Evolutionary conservation across 2,797 vertebrate species (phyloP), one percentile per base, ranked within the genome.

Genomic region (Sardinella longiceps): DNA sequence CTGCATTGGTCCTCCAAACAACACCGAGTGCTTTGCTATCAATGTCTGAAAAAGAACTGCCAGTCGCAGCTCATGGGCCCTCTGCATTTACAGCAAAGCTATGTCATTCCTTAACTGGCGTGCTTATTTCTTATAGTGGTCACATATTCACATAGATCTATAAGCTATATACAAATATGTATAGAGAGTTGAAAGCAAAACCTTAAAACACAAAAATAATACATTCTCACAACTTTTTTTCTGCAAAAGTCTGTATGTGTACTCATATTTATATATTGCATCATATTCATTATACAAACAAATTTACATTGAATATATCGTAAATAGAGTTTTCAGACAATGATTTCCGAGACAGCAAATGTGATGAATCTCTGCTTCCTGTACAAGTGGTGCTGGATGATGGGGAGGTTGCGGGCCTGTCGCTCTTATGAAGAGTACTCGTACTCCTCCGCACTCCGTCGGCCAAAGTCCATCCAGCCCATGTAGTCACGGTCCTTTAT

Each of bases 381-480:
- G 90, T 93, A 91, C 90, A 92, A 92, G 90, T 88, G 58, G 46
- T 81, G 87, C 74, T 51, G 33, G 33, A 81, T 81, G 56, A 51
- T 28, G 53, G 43, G 85, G 56, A 37, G 63, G 84, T 56, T 7
- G 70, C 33, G 33, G 66, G 33, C 66, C 30, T 2, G 33, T 43
- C 0, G 18, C 18, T 84, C 89, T 95, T 95, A 97, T 83, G 96
- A 96, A 70, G 96, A 94, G 87, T 98, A 98, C 46, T 99, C 97
- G 0, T 98, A 98, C 89, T 98, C 98, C 91, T 99, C 98, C 23
- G 96, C 96, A 7, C 96, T 99, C 85, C 97, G 97, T n/a, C 97
- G 93, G 33, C 98, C 98, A 85, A 99, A 99, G 93, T 99, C 98
- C 98, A 99, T 99, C 98, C 98, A 99, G 89, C 98, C 98, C 86